Base-by-base conservation (phyloP, 2,113 vertebrate species). In the Scartelaos histophorus region DNA sequence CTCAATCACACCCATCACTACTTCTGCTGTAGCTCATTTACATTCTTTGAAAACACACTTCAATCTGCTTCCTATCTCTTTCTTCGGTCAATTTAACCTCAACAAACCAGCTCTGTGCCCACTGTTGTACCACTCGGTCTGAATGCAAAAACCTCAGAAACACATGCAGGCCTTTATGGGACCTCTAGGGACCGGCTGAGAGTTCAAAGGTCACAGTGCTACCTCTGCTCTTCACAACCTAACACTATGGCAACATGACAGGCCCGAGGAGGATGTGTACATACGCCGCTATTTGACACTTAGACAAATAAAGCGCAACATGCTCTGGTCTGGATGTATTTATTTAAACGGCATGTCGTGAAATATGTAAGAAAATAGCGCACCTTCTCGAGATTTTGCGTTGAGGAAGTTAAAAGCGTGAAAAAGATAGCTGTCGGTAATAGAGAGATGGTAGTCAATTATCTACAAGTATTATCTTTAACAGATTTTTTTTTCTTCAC, bases 211-310 rank as follows among this genome's bases (percentile, higher is more conserved):
- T 82, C n/a, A 77, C 53, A 61, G 13, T 2, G 77, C 79, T 73
- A 76, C 76, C 71, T 85, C 82, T 84, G 81, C 83, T 82, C 79
- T 81, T 87, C 82, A 88, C 81, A 87, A 85, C 67, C 65, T 79
- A 82, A 87, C 88, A 90, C 89, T 82, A 19, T 16, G 67, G 69
- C 65, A 75, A 84, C 80, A 81, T 80, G 82, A 84, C 73, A 58
- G 74, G 78, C 67, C 69, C 83, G 65, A 77, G 38, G 24, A 19
- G 53, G 21, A 15, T 76, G 80, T 78, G 81, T 75, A 68, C 71
- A 75, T 34, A 57, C 13, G 35, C 22, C 3, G 70, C 60, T 24
- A 77, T 80, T 66, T 75, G 73, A 86, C 22, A 70, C 61, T n/a
- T 71, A 66, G 62, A 69, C 34, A 82, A 87, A 85, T 81, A 87